Base-by-base conservation (phyloP, 2,113 vertebrate species). In the Macheiramphus alcinus region DNA sequence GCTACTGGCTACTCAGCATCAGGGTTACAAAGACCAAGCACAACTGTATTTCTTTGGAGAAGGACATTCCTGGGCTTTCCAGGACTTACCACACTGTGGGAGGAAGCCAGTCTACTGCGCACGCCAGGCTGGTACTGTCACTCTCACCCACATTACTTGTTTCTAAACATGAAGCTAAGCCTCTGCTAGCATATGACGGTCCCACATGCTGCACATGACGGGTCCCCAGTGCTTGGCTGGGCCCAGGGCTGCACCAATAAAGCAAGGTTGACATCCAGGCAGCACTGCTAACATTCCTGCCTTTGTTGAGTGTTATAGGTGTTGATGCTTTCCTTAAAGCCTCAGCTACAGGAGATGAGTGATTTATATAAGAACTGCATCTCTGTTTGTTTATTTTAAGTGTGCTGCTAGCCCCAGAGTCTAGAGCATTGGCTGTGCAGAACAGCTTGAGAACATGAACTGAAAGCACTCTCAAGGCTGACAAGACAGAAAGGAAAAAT, bases 291-390 rank as follows among this genome's bases (percentile, higher is more conserved):
- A 29, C 16, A 26, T 36, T 66, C 31, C 61, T 76, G 59, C 45
- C 71, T 68, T 76, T 70, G 53, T 13, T 53, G 85, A 82, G 36
- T 10, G 22, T 32, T 88, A 7, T 0, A 93, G 62, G 70, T 90
- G 70, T 62, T 53, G 62, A 73, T 73, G 58, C 27, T 86, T 88
- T 74, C 88, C 62, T 76, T 58, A 82, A 61, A 93, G 45, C 52
- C 65, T 72, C 43, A 42, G 61, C 66, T 88, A 45, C 23, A 70
- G 48, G 12, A 86, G 45, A 76, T 34, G 36, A 92, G 79, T 40
- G 50, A 23, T 82, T 97, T 94, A 93, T 17, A 4, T n/a, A 93
- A 95, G 79, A 91, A 61, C 31, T 29, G 38, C 58, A 75, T 63
- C 84, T 68, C 80, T 0, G 0, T 87, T 97, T 88, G 27, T 82